phyloP scores from a whole-genome alignment of 2,888 invertebrate species.

The Gasteruption jaculator region DNA sequence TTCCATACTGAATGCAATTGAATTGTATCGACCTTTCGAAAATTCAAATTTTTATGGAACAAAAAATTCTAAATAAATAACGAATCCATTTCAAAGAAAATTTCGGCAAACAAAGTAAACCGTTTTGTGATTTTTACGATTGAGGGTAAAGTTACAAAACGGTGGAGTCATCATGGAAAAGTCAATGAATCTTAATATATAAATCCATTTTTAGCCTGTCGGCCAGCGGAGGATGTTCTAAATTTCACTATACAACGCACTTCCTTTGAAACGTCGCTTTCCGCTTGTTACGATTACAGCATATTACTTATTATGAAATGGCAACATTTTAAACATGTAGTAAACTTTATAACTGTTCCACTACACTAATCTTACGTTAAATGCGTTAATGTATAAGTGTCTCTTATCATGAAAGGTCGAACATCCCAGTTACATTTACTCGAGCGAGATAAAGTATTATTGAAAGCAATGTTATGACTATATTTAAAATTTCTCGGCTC shows the following conservation, averaged over 20 bases:
- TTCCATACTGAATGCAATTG: too few relatives aligned
- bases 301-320: slow-evolving; percentile 32
- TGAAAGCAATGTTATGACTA: slow-evolving; percentile 42
- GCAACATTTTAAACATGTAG: slow-evolving; percentile 31
- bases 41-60: too few relatives aligned
- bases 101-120: slow-evolving; percentile 13
- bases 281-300: slow-evolving; percentile 27
- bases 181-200: too few relatives aligned
- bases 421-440: slow-evolving; percentile 46
- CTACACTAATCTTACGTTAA: slow-evolving; percentile 28
- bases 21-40: too few relatives aligned
- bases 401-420: slow-evolving; percentile 48
- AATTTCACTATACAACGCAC: too few relatives aligned
- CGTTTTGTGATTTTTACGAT: slow-evolving; percentile 13
- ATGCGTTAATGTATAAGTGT: slow-evolving; percentile 27
- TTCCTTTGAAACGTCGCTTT: slow-evolving; percentile 20
- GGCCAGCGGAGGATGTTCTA: too few relatives aligned
- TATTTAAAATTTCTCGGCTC: slow-evolving; percentile 39
- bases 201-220: too few relatives aligned
- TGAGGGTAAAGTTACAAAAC: too few relatives aligned
- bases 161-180: too few relatives aligned
- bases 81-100: slow-evolving; percentile 15
- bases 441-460: slow-evolving; percentile 43
- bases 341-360: slow-evolving; percentile 29
- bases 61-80: too few relatives aligned